phyloP scores from a whole-genome alignment of 2,888 invertebrate genomes.

The Euspilapteryx auroguttella region DNA sequence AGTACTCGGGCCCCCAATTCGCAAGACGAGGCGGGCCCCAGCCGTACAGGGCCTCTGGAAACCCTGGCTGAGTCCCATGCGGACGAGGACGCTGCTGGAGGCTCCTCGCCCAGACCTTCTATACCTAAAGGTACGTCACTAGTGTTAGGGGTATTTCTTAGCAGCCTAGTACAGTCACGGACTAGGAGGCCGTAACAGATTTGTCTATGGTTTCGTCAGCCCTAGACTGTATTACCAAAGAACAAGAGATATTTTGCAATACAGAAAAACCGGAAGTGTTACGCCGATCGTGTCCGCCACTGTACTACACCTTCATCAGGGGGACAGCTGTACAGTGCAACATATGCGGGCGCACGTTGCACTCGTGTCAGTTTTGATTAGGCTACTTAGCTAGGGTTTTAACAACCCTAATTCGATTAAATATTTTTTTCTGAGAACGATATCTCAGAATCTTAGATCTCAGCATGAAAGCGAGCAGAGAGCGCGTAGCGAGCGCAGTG shows the following conservation, averaged over 20 bases:
- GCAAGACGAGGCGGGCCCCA: conserved; percentile 4
- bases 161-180: too few species aligned
- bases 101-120: conserved; percentile 23
- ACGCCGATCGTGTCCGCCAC: too few species aligned
- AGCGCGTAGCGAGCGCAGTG: conserved; percentile 1
- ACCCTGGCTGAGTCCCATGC: conserved; percentile 34
- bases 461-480: background rate
- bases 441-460: background rate
- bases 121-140: conserved; percentile 21
- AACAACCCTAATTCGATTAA: background rate
- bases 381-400: too few species aligned
- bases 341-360: too few species aligned
- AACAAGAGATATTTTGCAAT: too few species aligned
- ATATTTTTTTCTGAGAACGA: background rate
- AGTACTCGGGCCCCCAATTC: too few species aligned
- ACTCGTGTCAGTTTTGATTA: too few species aligned
- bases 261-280: too few species aligned
- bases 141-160: background rate
- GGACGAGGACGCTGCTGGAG: conserved; percentile 32
- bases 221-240: too few species aligned
- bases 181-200: too few species aligned
- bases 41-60: conserved; percentile 19
- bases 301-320: background rate
- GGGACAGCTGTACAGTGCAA: too few species aligned
- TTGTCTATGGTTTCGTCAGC: too few species aligned